Evolutionary conservation across 1,140 invertebrate species (phyloP).

Genomic region (Formica selysi): DNA sequence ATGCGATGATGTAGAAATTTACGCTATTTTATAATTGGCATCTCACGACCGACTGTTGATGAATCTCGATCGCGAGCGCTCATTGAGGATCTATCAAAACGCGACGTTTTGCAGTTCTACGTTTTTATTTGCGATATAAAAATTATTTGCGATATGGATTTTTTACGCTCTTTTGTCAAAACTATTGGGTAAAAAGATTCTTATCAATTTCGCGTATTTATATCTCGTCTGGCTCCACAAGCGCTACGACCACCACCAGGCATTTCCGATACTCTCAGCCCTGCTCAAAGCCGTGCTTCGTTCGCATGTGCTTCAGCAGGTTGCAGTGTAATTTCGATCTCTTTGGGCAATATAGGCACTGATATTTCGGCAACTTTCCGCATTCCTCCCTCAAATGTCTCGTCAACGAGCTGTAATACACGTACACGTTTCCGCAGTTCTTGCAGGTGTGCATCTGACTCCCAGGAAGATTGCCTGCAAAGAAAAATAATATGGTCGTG

Average conservation of each 20-base stretch:
- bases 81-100: background rate
- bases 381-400: conserved; percentile 86
- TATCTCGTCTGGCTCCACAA: background rate
- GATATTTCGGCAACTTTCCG: conserved; percentile 85
- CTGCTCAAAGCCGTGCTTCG: conserved; percentile 69
- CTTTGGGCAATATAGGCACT: conserved; percentile 85
- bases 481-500: conserved; percentile 56
- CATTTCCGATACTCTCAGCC: conserved; percentile 1
- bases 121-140: background rate
- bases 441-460: conserved; percentile 77
- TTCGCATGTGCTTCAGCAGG: conserved; percentile 82
- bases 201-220: conserved; percentile 17
- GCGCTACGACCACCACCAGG: background rate
- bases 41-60: background rate
- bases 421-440: conserved; percentile 85
- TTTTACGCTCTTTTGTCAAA: background rate
- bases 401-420: conserved; percentile 83
- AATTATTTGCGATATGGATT: too few species aligned
- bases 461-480: conserved; percentile 66
- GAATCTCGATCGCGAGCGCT: background rate
- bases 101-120: background rate
- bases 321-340: conserved; percentile 82
- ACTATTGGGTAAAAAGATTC: background rate
- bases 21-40: conserved; percentile 58
- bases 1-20: conserved; percentile 34